Percentiles rank a stretch among this genome's conserved stretches.
Conservation (phyloP, 2,113 vertebrate species). For the Catharus minimus region DNA sequence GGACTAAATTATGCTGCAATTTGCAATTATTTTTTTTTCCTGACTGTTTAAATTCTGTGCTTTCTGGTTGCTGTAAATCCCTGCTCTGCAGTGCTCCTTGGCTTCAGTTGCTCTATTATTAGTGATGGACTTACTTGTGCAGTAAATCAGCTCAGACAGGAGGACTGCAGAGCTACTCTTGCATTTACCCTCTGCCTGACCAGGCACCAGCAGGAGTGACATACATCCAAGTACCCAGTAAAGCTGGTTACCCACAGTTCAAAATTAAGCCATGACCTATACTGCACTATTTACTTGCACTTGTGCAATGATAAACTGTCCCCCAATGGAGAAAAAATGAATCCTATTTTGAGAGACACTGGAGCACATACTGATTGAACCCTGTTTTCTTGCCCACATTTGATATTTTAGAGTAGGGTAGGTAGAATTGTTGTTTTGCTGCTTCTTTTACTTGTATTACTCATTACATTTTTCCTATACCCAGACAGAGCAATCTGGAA, state of each 20-base stretch:
- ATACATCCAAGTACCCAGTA: not conserved
- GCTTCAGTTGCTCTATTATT: constrained; percentile 28
- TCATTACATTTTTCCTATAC: not conserved
- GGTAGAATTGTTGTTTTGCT: not conserved
- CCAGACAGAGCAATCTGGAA: not conserved
- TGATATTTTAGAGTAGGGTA: not conserved
- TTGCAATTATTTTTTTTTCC: constrained; percentile 27
- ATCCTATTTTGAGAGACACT: not conserved
- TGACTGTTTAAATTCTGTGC: not conserved
- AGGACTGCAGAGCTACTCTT: not conserved
- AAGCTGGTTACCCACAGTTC: not conserved
- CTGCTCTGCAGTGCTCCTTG: constrained; percentile 12
- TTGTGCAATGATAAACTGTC: not conserved
- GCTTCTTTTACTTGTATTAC: not conserved
- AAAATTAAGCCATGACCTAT: not conserved
- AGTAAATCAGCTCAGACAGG: constrained; percentile 35
- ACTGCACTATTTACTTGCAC: not conserved
- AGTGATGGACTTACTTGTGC: not conserved
- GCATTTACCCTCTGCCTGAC: not conserved
- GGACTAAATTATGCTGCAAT: constrained; percentile 31
- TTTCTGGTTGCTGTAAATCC: constrained; percentile 25
- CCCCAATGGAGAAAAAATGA: not conserved
- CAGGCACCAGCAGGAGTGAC: not conserved
- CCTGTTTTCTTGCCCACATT: not conserved
- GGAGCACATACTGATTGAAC: not conserved